These are phyloP conservation scores for Pipistrellus pygmaeus DNA, from an alignment of 2,797 vertebrate genomes.

Conservation along the genomic window DNA sequence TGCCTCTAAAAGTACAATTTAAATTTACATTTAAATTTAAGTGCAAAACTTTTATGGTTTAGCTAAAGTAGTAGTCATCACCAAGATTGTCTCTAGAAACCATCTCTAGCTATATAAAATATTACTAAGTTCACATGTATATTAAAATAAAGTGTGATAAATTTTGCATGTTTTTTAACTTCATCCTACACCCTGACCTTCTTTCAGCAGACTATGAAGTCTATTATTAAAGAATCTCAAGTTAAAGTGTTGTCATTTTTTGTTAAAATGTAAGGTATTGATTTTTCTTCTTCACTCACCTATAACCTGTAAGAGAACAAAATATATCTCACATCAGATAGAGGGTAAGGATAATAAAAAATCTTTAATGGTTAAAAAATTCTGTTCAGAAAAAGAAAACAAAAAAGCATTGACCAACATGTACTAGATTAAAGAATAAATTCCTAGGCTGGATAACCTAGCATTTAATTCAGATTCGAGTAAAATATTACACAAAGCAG, in stretches of 20 bases:
- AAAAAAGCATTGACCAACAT: neutral
- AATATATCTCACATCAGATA: neutral
- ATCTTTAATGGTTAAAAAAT: constrained; percentile 17
- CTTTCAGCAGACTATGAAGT: neutral
- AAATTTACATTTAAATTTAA: constrained; percentile 60
- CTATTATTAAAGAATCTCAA: constrained; percentile 44
- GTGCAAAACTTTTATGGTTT: neutral
- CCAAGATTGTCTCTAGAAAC: neutral
- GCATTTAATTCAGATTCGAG: constrained; percentile 61
- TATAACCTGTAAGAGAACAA: neutral
- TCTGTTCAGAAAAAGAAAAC: neutral
- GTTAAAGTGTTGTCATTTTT: constrained; percentile 42
- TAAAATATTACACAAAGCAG: constrained; percentile 62
- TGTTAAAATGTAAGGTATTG: constrained; percentile 3
- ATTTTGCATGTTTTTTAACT: neutral
- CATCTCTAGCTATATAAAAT: neutral
- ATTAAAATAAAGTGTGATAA: constrained; percentile 28
- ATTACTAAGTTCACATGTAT: neutral
- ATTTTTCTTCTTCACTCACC: constrained; percentile 33
- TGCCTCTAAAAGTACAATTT: neutral
- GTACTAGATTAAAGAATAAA: constrained; percentile 36
- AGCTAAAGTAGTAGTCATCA: constrained; percentile 28
- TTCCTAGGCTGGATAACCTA: constrained; percentile 37
- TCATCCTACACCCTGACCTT: neutral
- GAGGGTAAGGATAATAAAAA: neutral